phyloP scores from a whole-genome alignment of 1,140 invertebrate genomes.

The Vanessa atalanta region DNA sequence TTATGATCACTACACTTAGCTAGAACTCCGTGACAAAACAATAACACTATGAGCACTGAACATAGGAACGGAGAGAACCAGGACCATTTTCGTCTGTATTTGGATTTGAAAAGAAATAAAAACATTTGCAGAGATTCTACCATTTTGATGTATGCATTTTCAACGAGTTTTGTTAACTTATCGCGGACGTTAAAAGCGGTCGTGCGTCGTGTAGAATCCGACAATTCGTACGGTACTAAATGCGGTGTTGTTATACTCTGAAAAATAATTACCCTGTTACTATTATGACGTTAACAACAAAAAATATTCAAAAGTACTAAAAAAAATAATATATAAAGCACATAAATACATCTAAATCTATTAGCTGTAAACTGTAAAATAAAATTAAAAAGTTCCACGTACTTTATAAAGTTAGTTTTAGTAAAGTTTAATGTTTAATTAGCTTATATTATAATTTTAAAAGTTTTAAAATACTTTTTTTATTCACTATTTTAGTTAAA shows the following conservation, averaged over 20 bases:
- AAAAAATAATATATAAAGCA: background rate
- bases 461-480: too few relatives aligned
- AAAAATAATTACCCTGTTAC: conserved; percentile 28
- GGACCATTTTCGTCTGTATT: conserved; percentile 88
- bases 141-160: conserved; percentile 84
- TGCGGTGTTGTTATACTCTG: conserved; percentile 54
- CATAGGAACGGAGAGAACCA: conserved; percentile 79
- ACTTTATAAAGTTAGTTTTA: too few relatives aligned
- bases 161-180: conserved; percentile 75
- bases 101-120: conserved; percentile 91
- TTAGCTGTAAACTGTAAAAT: too few relatives aligned
- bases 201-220: conserved; percentile 72
- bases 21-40: conserved; percentile 78
- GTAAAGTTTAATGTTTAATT: too few relatives aligned
- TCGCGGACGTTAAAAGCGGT: conserved; percentile 68
- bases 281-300: background rate
- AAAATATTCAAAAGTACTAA: background rate
- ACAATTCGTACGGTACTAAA: conserved; percentile 69
- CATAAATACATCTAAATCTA: background rate
- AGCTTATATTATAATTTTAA: too few relatives aligned
- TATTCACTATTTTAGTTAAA: too few relatives aligned
- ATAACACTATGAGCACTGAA: conserved; percentile 80
- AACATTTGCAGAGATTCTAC: conserved; percentile 90
- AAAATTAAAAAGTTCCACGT: too few relatives aligned
- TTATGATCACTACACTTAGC: conserved; percentile 80